phyloP scores from a whole-genome alignment of 2,797 vertebrate species.

The Peromyscus attwateri region DNA sequence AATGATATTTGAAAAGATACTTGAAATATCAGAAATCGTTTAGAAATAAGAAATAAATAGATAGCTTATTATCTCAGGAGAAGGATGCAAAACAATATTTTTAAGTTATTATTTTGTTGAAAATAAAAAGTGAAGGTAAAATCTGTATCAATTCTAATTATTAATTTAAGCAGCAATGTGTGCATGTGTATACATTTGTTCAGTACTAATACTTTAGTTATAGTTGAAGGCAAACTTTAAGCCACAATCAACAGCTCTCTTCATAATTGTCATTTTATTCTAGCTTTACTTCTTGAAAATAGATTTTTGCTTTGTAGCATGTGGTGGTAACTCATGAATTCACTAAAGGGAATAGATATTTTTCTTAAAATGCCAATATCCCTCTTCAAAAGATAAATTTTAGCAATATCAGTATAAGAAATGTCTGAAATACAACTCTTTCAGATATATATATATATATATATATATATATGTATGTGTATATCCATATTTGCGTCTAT shows the following conservation, averaged over 20 bases:
- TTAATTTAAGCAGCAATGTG: background rate
- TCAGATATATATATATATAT: background rate
- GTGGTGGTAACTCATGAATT: background rate
- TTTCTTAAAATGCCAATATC: slow-evolving; percentile 40
- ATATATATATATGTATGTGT: background rate
- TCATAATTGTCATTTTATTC: background rate
- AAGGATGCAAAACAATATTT: background rate
- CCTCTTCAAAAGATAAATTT: slow-evolving; percentile 66
- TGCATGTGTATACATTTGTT: background rate
- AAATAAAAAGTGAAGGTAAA: background rate
- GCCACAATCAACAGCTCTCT: background rate
- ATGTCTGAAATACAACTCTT: slow-evolving; percentile 21
- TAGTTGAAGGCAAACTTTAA: background rate
- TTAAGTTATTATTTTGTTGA: background rate
- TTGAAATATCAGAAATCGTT: background rate
- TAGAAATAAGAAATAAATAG: background rate
- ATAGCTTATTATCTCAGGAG: background rate
- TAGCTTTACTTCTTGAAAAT: slow-evolving; percentile 36
- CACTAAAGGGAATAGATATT: background rate
- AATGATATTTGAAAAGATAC: background rate
- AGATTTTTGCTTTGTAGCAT: background rate
- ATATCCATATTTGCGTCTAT: background rate
- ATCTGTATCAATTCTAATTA: background rate
- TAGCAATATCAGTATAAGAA: background rate
- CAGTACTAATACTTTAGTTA: background rate